Evolutionary conservation across 2,797 vertebrate species (phyloP), one percentile per base, ranked within the genome.

Genomic region (Carapus acus): DNA sequence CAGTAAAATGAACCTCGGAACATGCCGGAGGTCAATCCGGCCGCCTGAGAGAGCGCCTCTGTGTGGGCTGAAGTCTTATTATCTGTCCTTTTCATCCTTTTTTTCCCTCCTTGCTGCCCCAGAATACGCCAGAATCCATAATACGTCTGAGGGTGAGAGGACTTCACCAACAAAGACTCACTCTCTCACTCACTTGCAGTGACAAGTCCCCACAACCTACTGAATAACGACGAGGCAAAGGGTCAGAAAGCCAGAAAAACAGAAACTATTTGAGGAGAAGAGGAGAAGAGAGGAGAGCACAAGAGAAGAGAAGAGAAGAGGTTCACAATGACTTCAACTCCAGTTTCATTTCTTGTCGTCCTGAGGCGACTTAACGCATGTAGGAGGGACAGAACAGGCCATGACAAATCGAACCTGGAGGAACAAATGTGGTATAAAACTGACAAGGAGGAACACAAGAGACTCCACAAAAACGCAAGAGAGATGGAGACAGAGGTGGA

Each of bases 121-220:
- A 43, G 38, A 48, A 49, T 38, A 48, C 36, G 45, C 49, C 9
- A 54, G 31, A 49, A 33, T 74, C 40, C 56, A 77, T 77, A 61
- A 80, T 47, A n/a, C n/a, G n/a, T n/a, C n/a, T n/a, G n/a, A n/a
- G n/a, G n/a, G n/a, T n/a, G n/a, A n/a, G n/a, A n/a, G n/a, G n/a
- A n/a, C n/a, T n/a, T n/a, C n/a, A n/a, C n/a, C n/a, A n/a, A n/a
- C n/a, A n/a, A n/a, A n/a, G n/a, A n/a, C n/a, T n/a, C n/a, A n/a
- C n/a, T n/a, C n/a, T n/a, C n/a, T n/a, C n/a, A n/a, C n/a, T n/a
- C n/a, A n/a, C n/a, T n/a, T n/a, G n/a, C n/a, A n/a, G n/a, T n/a
- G n/a, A n/a, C n/a, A n/a, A n/a, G n/a, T n/a, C n/a, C n/a, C n/a
- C n/a, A n/a, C n/a, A n/a, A n/a, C n/a, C n/a, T n/a, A n/a, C n/a